Evolutionary conservation across 1,140 invertebrate genomes (phyloP).

Genomic region (Meloidogyne floridensis): DNA sequence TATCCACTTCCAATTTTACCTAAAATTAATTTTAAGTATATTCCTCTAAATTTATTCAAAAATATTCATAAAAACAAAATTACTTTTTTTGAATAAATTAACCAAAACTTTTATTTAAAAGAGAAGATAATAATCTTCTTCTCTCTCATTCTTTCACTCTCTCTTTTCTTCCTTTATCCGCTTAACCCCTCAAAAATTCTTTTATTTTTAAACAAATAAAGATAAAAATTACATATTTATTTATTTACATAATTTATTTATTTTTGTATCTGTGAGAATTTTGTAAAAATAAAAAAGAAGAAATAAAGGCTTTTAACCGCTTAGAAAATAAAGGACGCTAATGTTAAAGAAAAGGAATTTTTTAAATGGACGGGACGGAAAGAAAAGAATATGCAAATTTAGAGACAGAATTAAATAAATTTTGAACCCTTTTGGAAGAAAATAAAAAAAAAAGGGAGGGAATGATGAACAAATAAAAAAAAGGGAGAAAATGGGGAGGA

Average conservation of each 20-base stretch:
- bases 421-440: background rate
- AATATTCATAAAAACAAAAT: too few relatives aligned
- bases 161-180: background rate
- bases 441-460: background rate
- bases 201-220: background rate
- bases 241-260: background rate
- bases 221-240: background rate
- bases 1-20: too few relatives aligned
- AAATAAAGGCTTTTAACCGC: too few relatives aligned
- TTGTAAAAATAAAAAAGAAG: background rate
- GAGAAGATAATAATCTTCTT: background rate
- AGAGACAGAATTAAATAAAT: background rate
- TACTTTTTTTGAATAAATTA: background rate
- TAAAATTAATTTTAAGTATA: too few relatives aligned
- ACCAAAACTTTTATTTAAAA: background rate
- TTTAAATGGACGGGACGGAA: background rate
- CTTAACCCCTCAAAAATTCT: background rate
- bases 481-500: too few relatives aligned
- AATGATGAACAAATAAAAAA: conserved; percentile 11
- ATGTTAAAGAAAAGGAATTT: background rate
- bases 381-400: background rate
- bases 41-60: too few relatives aligned
- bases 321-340: background rate
- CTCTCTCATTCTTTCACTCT: background rate
- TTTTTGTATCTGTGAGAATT: background rate